These are phyloP conservation scores for Sweltsa coloradensis DNA, from an alignment of 1,140 invertebrate genomes.

Conservation along the genomic window DNA sequence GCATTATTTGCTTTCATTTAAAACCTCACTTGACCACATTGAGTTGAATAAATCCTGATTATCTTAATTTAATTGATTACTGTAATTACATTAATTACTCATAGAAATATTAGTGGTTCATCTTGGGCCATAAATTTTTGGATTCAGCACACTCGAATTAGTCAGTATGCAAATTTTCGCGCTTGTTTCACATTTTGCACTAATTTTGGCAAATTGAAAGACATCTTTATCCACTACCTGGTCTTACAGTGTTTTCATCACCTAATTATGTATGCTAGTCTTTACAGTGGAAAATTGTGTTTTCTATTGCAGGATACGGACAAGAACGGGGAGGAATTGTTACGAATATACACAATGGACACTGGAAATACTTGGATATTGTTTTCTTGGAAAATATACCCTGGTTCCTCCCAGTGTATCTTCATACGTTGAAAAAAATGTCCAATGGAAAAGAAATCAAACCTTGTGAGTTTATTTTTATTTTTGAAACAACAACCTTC, in stretches of 20 bases:
- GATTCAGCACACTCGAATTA: too few relatives aligned
- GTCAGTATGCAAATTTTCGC: too few relatives aligned
- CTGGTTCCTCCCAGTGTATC: conserved; percentile 88
- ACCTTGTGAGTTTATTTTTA: conserved; percentile 38
- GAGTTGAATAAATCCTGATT: too few relatives aligned
- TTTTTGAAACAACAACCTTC: neutral
- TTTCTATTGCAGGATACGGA: conserved; percentile 40
- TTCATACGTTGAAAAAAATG: conserved; percentile 70
- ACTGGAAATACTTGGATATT: conserved; percentile 53
- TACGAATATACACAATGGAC: conserved; percentile 65
- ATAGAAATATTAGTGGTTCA: too few relatives aligned
- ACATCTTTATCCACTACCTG: neutral
- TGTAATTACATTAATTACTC: too few relatives aligned
- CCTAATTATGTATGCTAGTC: neutral
- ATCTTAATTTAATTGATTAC: too few relatives aligned
- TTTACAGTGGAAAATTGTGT: conserved; percentile 8
- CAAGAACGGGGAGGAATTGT: conserved; percentile 80
- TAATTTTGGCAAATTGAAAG: too few relatives aligned
- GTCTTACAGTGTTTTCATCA: neutral
- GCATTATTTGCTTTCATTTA: too few relatives aligned
- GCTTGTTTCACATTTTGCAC: too few relatives aligned
- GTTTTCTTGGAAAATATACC: conserved; percentile 72
- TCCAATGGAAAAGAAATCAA: conserved; percentile 40
- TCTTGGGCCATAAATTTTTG: too few relatives aligned
- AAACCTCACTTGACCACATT: too few relatives aligned